Evolutionary conservation across 2,888 invertebrate species (phyloP).

Genomic region (Drosophila engyochracea): DNA sequence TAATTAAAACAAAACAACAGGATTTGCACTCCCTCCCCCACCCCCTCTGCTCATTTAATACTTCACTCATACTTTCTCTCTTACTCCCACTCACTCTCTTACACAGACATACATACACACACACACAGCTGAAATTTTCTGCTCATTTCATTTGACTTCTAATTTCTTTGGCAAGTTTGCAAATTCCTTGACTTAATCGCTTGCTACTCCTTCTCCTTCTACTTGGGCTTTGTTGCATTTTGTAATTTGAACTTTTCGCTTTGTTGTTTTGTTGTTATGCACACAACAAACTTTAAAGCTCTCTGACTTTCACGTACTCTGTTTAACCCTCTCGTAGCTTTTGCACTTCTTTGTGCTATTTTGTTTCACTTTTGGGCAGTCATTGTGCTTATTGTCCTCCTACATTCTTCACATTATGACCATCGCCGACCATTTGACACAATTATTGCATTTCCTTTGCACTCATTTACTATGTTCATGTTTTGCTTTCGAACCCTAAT

Average conservation of each 20-base stretch:
- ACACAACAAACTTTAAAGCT: conserved; percentile 45
- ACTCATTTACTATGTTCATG: conserved; percentile 1
- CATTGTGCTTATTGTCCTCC: conserved; percentile 24
- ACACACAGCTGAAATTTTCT: conserved; percentile 25
- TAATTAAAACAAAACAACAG: conserved; percentile 49
- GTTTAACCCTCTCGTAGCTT: conserved; percentile 59
- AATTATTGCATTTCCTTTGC: conserved; percentile 57
- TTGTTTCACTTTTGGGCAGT: conserved; percentile 45
- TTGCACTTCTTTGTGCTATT: conserved; percentile 59
- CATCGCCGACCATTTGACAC: conserved; percentile 45
- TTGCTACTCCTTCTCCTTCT: background rate
- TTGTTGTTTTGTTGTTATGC: conserved; percentile 38
- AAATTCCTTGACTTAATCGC: conserved; percentile 57
- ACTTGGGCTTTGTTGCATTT: conserved; percentile 67
- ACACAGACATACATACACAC: background rate
- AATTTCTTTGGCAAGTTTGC: conserved; percentile 57
- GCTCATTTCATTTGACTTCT: conserved; percentile 46
- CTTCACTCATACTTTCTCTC: conserved; percentile 13
- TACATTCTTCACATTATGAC: conserved; percentile 22
- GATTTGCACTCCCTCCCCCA: background rate
- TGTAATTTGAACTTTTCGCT: conserved; percentile 69
- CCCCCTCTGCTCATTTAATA: conserved; percentile 10
- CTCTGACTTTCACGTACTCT: background rate
- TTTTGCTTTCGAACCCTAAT: conserved; percentile 25
- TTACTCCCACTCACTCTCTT: background rate